phyloP scores from a whole-genome alignment of 2,113 vertebrate genomes.

The Delphinapterus leucas region DNA sequence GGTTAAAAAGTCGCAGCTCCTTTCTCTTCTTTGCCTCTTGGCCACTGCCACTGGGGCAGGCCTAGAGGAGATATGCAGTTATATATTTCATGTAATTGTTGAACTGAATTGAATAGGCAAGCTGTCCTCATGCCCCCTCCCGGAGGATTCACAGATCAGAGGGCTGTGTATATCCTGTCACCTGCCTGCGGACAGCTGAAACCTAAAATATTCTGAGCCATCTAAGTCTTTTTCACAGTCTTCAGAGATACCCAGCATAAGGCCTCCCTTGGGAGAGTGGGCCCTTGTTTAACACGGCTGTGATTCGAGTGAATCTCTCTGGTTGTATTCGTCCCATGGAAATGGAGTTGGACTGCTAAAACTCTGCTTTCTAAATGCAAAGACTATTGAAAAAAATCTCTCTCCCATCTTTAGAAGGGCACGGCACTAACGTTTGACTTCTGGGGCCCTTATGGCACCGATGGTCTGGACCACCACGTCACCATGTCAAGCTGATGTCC shows the following conservation, averaged over 20 bases:
- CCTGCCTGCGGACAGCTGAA: constrained; percentile 26
- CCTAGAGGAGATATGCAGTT: neutral
- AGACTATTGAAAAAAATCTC: neutral
- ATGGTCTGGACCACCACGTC: neutral
- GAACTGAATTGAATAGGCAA: constrained; percentile 3
- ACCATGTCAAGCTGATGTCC: neutral
- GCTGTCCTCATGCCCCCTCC: constrained; percentile 21
- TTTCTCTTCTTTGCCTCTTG: neutral
- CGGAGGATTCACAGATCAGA: constrained; percentile 16
- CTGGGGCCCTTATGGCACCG: neutral
- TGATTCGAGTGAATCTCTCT: neutral
- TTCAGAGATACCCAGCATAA: neutral
- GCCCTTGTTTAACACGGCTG: neutral
- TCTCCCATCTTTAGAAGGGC: neutral
- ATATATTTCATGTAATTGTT: constrained; percentile 28
- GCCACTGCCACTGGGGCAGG: neutral
- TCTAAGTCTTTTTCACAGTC: neutral
- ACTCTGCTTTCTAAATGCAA: neutral
- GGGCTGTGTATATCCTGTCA: neutral
- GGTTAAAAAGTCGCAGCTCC: neutral
- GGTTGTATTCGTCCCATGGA: neutral
- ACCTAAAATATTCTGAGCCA: neutral
- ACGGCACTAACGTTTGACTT: neutral
- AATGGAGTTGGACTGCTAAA: constrained; percentile 11
- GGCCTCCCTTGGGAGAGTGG: neutral